A percentile compares a stretch with the other conserved stretches of the same genome.
Evolutionary conservation across 92 coral and sea anemone genomes (phyloP).

Genomic region (Epizoanthus fatuus): DNA sequence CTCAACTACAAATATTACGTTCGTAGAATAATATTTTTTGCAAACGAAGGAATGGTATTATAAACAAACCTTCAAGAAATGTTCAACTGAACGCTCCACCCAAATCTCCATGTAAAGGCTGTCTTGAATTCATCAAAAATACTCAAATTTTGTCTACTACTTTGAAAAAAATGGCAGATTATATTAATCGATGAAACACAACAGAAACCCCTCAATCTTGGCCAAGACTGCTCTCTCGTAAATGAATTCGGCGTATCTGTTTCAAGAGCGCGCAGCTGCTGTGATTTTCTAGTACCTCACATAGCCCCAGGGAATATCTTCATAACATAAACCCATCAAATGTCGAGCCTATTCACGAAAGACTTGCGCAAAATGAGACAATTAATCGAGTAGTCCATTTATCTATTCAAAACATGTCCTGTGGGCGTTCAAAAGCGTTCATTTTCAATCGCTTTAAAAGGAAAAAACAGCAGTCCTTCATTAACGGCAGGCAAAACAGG

Average conservation of each 20-base stretch:
- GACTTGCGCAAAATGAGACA: conserved; percentile 5
- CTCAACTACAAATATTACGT: too few species aligned
- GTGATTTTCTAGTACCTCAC: conserved; percentile 10
- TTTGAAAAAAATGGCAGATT: too few species aligned
- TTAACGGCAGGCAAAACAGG: conserved; percentile 19
- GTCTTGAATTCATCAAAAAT: not conserved
- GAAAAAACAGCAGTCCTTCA: not conserved
- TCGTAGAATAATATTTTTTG: too few species aligned
- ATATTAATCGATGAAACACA: not conserved
- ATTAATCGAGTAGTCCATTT: not conserved
- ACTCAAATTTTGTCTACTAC: not conserved
- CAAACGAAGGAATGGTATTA: not conserved
- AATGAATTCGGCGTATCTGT: not conserved
- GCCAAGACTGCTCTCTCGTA: not conserved
- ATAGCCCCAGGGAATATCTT: conserved; percentile 15
- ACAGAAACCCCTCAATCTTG: not conserved
- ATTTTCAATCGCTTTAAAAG: conserved; percentile 27
- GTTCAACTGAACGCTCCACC: conserved; percentile 39
- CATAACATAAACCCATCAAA: conserved; percentile 31
- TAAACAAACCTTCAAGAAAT: conserved; percentile 31
- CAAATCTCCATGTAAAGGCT: conserved; percentile 31
- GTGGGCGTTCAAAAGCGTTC: conserved; percentile 17
- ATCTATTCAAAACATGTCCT: not conserved
- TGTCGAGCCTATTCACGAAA: conserved; percentile 10
- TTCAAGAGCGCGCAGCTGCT: conserved; percentile 11